Conservation (phyloP, 2,113 vertebrate species). For the Todiramphus chloris region DNA sequence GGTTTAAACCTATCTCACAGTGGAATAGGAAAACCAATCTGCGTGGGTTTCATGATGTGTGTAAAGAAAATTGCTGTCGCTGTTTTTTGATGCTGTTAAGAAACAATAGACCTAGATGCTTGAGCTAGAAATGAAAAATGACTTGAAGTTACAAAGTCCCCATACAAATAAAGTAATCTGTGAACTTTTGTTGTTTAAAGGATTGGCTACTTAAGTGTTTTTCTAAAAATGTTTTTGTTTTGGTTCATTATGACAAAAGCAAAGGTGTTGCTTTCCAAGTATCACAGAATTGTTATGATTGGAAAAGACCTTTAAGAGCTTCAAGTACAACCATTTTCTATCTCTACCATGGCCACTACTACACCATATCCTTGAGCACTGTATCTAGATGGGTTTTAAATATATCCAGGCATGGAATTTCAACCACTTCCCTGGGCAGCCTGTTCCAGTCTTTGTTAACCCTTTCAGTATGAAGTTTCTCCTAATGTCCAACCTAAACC, state of each 20-base stretch:
- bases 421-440: not conserved
- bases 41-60: not conserved
- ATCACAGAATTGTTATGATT: too few species aligned
- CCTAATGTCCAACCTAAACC: not conserved
- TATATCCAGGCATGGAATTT: not conserved
- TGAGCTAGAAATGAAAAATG: not conserved
- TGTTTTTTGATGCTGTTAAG: not conserved
- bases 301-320: too few species aligned
- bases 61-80: not conserved
- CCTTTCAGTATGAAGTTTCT: too few species aligned
- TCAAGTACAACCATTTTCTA: too few species aligned
- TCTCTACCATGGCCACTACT: too few species aligned
- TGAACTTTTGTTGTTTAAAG: not conserved
- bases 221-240: not conserved
- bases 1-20: not conserved
- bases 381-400: too few species aligned
- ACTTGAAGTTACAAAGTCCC: not conserved
- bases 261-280: not conserved
- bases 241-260: not conserved
- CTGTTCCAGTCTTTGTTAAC: not conserved
- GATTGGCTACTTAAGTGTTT: not conserved
- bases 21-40: not conserved
- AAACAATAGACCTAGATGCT: not conserved
- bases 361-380: too few species aligned
- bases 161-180: not conserved